A percentile compares a stretch with the other conserved stretches of the same genome.
Conservation (phyloP, 2,113 vertebrate genomes). For the Myotis brandtii region DNA sequence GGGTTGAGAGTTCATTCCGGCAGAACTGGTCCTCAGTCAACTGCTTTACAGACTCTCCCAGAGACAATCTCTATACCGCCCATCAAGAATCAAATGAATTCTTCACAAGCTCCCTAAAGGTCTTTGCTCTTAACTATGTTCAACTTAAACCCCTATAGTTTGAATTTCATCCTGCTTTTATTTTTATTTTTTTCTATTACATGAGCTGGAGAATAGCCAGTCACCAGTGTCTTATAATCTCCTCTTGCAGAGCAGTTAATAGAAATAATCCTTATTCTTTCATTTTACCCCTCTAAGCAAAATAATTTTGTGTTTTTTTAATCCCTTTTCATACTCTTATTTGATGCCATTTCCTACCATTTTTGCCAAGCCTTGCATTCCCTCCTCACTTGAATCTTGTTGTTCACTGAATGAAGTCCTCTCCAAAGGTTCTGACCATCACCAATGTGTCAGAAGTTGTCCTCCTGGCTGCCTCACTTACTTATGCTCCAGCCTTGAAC, state of each 20-base stretch:
- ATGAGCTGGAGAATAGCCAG: not conserved
- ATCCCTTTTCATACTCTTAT: not conserved
- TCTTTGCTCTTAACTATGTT: not conserved
- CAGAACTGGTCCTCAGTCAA: not conserved
- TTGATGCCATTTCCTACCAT: not conserved
- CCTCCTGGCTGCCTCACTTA: not conserved
- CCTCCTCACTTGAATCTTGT: not conserved
- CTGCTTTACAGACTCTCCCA: not conserved
- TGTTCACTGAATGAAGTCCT: not conserved
- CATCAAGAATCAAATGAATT: not conserved
- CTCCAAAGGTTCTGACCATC: not conserved
- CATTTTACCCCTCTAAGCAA: not conserved
- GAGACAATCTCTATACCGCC: not conserved
- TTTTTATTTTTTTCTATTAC: not conserved
- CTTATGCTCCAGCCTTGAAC: not conserved
- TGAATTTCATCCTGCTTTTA: not conserved
- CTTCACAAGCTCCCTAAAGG: not conserved
- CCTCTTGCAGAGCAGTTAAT: not conserved
- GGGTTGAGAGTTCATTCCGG: not conserved
- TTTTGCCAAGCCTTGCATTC: not conserved
- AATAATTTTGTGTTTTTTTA: not conserved
- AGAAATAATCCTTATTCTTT: slow-evolving; percentile 13
- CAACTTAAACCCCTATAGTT: not conserved
- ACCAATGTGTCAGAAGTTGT: not conserved
- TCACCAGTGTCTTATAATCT: not conserved